These are phyloP conservation scores for Sisyra terminalis DNA, from an alignment of 2,888 invertebrate genomes.

Conservation along the genomic window DNA sequence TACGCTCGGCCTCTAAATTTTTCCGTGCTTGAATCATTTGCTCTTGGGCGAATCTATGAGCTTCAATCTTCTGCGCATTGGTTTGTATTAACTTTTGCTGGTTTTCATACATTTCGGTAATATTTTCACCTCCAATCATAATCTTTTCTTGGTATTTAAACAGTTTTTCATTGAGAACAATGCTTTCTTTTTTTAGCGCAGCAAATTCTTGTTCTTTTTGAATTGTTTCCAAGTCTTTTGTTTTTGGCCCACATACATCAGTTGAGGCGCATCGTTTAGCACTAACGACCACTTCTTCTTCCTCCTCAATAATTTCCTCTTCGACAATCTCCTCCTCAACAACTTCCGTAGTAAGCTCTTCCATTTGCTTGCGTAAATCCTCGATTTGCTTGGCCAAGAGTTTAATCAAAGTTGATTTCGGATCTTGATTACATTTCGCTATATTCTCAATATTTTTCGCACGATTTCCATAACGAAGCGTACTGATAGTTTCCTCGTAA, in stretches of 20 bases:
- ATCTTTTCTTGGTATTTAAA: slow-evolving; percentile 87
- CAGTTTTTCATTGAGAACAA: slow-evolving; percentile 68
- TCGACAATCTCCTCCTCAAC: slow-evolving; percentile 40
- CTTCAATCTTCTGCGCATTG: slow-evolving; percentile 67
- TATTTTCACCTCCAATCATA: slow-evolving; percentile 93
- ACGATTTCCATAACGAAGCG: slow-evolving; percentile 89
- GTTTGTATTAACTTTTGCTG: slow-evolving; percentile 82
- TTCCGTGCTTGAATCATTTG: slow-evolving; percentile 4
- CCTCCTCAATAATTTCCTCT: slow-evolving; percentile 35
- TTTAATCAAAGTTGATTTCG: slow-evolving; percentile 87
- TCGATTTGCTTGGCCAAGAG: slow-evolving; percentile 96
- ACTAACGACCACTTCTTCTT: slow-evolving; percentile 25
- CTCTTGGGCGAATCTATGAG: slow-evolving; percentile 16
- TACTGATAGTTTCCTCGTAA: slow-evolving; percentile 94
- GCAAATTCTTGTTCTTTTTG: background rate
- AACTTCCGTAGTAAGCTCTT: slow-evolving; percentile 8
- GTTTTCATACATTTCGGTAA: slow-evolving; percentile 90
- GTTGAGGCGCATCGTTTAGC: background rate
- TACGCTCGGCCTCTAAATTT: slow-evolving; percentile 47
- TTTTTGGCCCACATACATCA: background rate
- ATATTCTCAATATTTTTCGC: slow-evolving; percentile 96
- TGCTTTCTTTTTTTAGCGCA: slow-evolving; percentile 41
- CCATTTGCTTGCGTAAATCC: slow-evolving; percentile 66
- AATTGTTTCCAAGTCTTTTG: background rate
- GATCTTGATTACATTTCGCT: slow-evolving; percentile 92